Evolutionary conservation across 2,113 vertebrate species (phyloP).

Genomic region (Holacanthus passer): DNA sequence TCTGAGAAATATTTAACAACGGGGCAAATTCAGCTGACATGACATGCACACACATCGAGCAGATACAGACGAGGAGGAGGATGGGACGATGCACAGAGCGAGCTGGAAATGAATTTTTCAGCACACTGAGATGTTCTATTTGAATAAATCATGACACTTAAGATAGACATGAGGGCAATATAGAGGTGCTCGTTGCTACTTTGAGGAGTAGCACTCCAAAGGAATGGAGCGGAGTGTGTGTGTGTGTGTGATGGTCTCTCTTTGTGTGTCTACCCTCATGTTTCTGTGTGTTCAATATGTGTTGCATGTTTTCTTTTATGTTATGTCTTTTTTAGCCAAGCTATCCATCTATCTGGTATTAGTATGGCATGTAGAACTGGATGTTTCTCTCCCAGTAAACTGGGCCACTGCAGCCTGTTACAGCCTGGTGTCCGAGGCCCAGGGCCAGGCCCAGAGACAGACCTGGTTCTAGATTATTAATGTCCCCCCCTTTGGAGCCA

Average conservation of each 20-base stretch:
- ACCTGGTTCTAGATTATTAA: constrained; percentile 91
- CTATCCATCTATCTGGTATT: constrained; percentile 31
- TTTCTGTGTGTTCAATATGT: constrained; percentile 12
- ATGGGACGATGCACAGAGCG: constrained; percentile 81
- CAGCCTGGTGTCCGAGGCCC: constrained; percentile 73
- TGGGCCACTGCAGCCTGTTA: constrained; percentile 69
- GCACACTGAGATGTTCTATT: constrained; percentile 86
- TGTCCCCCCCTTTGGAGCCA: constrained; percentile 86
- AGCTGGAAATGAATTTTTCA: constrained; percentile 89
- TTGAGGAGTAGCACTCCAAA: constrained; percentile 68
- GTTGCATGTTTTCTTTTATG: constrained; percentile 16
- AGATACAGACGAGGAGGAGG: constrained; percentile 75
- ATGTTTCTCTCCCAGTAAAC: constrained; percentile 61
- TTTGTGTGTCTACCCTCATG: constrained; percentile 9
- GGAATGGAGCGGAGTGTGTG: constrained; percentile 52
- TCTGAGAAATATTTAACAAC: constrained; percentile 92
- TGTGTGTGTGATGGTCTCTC: constrained; percentile 23
- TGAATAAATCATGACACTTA: constrained; percentile 91
- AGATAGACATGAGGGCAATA: constrained; percentile 85
- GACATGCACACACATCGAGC: constrained; percentile 73
- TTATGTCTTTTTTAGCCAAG: constrained; percentile 15
- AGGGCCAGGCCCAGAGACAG: constrained; percentile 76
- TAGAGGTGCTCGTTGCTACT: constrained; percentile 74
- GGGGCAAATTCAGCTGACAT: constrained; percentile 83
- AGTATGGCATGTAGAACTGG: constrained; percentile 13